A percentile compares a stretch with the other conserved stretches of the same genome.
These are phyloP conservation scores for Desoria tigrina DNA, from an alignment of 2,888 invertebrate species.

Conservation along the genomic window DNA sequence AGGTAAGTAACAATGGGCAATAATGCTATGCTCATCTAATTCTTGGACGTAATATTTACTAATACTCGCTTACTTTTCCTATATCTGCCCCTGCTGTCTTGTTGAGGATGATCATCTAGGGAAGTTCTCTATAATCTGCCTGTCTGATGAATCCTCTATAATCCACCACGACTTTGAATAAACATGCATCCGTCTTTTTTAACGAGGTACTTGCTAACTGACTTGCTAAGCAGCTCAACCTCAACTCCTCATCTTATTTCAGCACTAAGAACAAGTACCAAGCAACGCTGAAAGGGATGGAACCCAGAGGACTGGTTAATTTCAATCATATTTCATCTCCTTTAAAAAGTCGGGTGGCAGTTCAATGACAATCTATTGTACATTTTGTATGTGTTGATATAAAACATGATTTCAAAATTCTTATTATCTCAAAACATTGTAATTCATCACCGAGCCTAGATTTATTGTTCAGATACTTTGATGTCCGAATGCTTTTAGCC, in stretches of 20 bases:
- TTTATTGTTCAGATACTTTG: too few relatives aligned
- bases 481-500: too few relatives aligned
- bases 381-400: background rate
- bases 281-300: too few relatives aligned
- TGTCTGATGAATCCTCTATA: background rate
- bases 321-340: slow-evolving; percentile 2
- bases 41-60: too few relatives aligned
- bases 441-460: slow-evolving; percentile 2
- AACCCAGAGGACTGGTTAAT: background rate
- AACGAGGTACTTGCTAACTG: slow-evolving; percentile 9
- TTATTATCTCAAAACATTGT: background rate
- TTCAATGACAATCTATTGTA: slow-evolving; percentile 3
- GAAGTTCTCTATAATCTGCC: too few relatives aligned
- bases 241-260: too few relatives aligned
- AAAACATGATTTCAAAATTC: background rate
- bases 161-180: slow-evolving; percentile 1
- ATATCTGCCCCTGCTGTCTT: too few relatives aligned
- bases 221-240: slow-evolving; percentile 5
- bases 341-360: background rate
- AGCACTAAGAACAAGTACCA: too few relatives aligned
- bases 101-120: too few relatives aligned
- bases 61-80: too few relatives aligned
- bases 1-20: too few relatives aligned
- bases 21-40: too few relatives aligned
- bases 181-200: slow-evolving; percentile 7